Conservation (phyloP, 2,113 vertebrate species). For the Oostethus manadensis region DNA sequence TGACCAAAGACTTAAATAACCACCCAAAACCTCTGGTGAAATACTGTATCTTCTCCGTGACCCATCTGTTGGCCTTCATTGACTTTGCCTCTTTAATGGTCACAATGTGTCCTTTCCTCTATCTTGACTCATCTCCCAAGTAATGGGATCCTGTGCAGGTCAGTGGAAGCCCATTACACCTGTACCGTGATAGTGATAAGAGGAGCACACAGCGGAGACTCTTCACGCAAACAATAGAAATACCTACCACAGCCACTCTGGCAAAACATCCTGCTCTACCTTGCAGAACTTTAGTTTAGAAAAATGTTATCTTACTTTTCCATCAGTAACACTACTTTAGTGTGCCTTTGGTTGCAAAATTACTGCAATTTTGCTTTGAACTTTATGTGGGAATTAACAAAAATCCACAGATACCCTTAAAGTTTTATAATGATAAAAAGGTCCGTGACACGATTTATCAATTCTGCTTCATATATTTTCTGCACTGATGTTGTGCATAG, state of each 20-base stretch:
- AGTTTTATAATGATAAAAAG: too few relatives aligned
- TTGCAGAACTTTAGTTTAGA: conserved; percentile 14
- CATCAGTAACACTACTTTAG: too few relatives aligned
- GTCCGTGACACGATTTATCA: too few relatives aligned
- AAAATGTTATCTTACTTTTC: too few relatives aligned
- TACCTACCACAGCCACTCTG: conserved; percentile 29
- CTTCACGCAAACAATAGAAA: conserved; percentile 43
- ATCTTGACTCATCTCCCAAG: conserved; percentile 28
- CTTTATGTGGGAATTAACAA: too few relatives aligned
- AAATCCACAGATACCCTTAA: too few relatives aligned
- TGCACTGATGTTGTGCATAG: too few relatives aligned
- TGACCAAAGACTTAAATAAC: conserved; percentile 39
- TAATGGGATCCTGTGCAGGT: conserved; percentile 42
- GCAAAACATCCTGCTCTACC: conserved; percentile 19
- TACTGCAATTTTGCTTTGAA: too few relatives aligned
- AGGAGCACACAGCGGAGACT: conserved; percentile 34
- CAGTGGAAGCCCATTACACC: conserved; percentile 44
- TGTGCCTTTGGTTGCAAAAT: too few relatives aligned
- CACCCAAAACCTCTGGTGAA: conserved; percentile 19
- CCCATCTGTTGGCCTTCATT: conserved; percentile 24
- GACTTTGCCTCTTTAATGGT: conserved; percentile 39
- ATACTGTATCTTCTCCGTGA: conserved; percentile 23
- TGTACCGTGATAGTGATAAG: conserved; percentile 49
- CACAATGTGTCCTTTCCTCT: conserved; percentile 42
- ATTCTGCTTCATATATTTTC: too few relatives aligned